A percentile compares a stretch with the other conserved stretches of the same genome.
These are phyloP conservation scores for Poeciliopsis turneri DNA, from an alignment of 2,797 vertebrate species.

Conservation along the genomic window DNA sequence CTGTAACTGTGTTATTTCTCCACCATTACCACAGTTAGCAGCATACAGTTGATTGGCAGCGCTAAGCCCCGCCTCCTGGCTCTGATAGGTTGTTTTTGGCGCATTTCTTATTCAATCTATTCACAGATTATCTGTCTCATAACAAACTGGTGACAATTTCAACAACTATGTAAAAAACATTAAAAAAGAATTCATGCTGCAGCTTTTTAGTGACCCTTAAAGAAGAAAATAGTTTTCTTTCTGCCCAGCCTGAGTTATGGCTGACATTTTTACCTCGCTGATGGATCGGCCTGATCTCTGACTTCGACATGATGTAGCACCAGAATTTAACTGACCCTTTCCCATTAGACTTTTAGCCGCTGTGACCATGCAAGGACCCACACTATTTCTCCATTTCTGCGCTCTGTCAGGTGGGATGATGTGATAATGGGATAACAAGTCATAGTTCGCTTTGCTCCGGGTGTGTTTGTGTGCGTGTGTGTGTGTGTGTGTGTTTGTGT, in stretches of 20 bases:
- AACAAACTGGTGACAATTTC: no score
- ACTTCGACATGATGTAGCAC: conserved; percentile 17
- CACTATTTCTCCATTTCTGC: conserved; percentile 32
- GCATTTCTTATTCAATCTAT: no score
- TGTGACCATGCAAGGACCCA: conserved; percentile 10
- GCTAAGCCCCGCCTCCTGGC: no score
- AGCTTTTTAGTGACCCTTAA: background rate
- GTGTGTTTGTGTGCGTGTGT: background rate
- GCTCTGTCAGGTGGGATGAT: conserved; percentile 22
- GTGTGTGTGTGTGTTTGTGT: conserved; percentile 5
- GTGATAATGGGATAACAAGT: conserved; percentile 59
- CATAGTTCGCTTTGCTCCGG: conserved; percentile 43
- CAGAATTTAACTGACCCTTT: conserved; percentile 31
- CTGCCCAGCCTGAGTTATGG: conserved; percentile 3
- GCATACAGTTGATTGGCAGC: no score
- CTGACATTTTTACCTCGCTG: conserved; percentile 19
- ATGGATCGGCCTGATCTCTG: conserved; percentile 34
- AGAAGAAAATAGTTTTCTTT: conserved; percentile 15
- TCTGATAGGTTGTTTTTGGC: no score
- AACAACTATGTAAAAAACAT: background rate
- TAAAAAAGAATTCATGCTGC: no score
- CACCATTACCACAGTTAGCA: no score
- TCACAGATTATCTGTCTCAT: no score
- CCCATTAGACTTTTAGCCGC: conserved; percentile 51
- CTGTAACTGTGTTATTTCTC: no score